Base-by-base conservation (phyloP, 64 coral and sea anemone species). In the Pocillopora damicornis region DNA sequence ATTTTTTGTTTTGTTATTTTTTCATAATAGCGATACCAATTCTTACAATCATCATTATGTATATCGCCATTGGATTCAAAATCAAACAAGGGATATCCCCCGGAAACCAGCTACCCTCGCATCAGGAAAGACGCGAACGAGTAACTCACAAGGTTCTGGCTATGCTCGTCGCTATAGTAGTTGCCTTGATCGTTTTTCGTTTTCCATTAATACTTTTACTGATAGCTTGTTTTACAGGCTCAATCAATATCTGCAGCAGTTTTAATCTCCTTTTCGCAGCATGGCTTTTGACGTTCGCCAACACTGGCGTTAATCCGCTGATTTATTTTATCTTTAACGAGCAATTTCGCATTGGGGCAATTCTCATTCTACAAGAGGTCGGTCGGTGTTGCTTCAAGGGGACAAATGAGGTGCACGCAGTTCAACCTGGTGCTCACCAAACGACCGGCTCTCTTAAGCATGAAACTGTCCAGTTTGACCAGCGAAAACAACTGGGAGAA, bases 21-120 rank as follows among this genome's bases (percentile, higher is more conserved):
- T 23, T 76, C 20, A 18, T 86, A 11, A 79, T 91, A 63, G 73
- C 59, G 2, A 62, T 83, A 23, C 89, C 89, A 0, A 15, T 91
- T 1, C 1, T 69, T 18, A 58, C 15, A 2, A 68, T 76, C 15
- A 69, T 81, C 75, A 14, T 67, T 15, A 30, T 91, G 15, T 91
- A 91, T 37, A 37, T 79, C 18, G 81, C 82, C 15, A 91, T 91
- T 57, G 85, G 75, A 15, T 15, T 91, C 20, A 91, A 91, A 91
- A 75, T 91, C 6, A 78, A 72, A n/a, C 57, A 51, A 14, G 63
- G 63, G 0, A 79, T 58, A 59, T 16, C 74, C 37, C 78, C 80
- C 9, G 89, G 90, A 37, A 86, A 79, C 75, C 73, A 59, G 45
- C 38, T 86, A 15, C 75, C 71, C 4, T 85, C 81, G 87, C 26